These are phyloP conservation scores for Agonum fuliginosum DNA, from an alignment of 2,888 invertebrate species.

Conservation along the genomic window DNA sequence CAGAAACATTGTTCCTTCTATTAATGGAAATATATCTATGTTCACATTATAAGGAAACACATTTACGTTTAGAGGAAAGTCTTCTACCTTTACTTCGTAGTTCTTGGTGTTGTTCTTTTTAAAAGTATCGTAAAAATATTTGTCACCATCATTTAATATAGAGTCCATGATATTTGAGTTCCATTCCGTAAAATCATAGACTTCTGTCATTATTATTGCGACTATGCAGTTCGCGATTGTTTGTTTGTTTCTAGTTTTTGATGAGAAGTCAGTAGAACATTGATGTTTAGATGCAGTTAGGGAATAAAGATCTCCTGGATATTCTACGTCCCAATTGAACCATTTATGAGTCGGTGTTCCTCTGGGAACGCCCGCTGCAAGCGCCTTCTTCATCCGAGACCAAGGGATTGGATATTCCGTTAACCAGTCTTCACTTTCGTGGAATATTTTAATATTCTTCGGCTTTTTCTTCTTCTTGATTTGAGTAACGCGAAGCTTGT, in stretches of 20 bases:
- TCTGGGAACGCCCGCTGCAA: constrained; percentile 65
- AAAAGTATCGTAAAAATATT: constrained; percentile 75
- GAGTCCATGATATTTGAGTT: constrained; percentile 78
- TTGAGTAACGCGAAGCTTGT: constrained; percentile 73
- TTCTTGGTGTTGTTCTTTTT: constrained; percentile 73
- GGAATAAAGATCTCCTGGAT: constrained; percentile 80
- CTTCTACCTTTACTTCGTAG: constrained; percentile 76
- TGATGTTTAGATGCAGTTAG: constrained; percentile 82
- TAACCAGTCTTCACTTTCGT: constrained; percentile 70
- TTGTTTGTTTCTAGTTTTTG: constrained; percentile 78
- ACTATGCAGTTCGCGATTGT: constrained; percentile 78
- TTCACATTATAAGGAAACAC: constrained; percentile 77
- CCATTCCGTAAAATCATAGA: constrained; percentile 79
- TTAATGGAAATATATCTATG: constrained; percentile 76
- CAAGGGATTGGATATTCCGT: constrained; percentile 69
- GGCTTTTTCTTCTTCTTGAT: constrained; percentile 69
- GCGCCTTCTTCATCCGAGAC: constrained; percentile 66
- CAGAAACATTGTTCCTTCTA: constrained; percentile 79
- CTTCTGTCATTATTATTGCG: constrained; percentile 70
- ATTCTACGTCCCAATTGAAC: constrained; percentile 83
- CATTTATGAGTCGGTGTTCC: constrained; percentile 71
- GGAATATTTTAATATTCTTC: constrained; percentile 71
- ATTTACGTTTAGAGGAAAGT: constrained; percentile 75
- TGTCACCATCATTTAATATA: constrained; percentile 77
- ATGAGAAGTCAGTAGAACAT: constrained; percentile 75